phyloP scores from a whole-genome alignment of 2,888 invertebrate species.

The Hemithea aestivaria region DNA sequence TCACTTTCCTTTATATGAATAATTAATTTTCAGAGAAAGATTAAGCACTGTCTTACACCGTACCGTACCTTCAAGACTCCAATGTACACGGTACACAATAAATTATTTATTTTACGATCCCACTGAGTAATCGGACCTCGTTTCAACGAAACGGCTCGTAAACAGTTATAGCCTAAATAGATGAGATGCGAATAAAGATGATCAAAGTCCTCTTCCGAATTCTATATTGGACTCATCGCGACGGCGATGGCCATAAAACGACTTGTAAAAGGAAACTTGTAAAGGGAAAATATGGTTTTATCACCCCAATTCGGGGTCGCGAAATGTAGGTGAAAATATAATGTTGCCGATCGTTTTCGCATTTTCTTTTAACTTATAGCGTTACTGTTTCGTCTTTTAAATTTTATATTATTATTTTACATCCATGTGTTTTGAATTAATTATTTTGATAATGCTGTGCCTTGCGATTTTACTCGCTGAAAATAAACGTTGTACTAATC shows the following conservation, averaged over 20 bases:
- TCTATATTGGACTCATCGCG: conserved; percentile 19
- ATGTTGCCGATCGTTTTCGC: too few relatives aligned
- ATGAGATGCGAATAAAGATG: conserved; percentile 39
- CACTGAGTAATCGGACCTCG: conserved; percentile 61
- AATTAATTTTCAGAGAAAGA: too few relatives aligned
- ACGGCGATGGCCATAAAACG: conserved; percentile 17
- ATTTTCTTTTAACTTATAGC: too few relatives aligned
- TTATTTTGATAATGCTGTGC: too few relatives aligned
- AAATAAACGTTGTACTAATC: too few relatives aligned
- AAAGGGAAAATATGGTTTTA: conserved; percentile 11
- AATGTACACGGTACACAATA: conserved; percentile 39
- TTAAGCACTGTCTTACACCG: conserved; percentile 1
- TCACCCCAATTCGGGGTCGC: conserved; percentile 2
- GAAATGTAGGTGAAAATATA: not conserved
- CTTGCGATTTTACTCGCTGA: too few relatives aligned
- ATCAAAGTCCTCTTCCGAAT: conserved; percentile 32
- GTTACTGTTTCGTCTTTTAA: too few relatives aligned
- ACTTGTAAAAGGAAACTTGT: conserved; percentile 9
- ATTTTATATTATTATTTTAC: too few relatives aligned
- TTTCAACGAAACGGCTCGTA: conserved; percentile 47
- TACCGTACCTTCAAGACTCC: not conserved
- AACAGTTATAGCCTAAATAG: conserved; percentile 53
- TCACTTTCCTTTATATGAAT: too few relatives aligned
- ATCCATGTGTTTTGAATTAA: too few relatives aligned
- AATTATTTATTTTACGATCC: conserved; percentile 69